A percentile compares a stretch with the other conserved stretches of the same genome.
Conservation (phyloP, 2,113 vertebrate genomes). For the Nesospiza acunhae region DNA sequence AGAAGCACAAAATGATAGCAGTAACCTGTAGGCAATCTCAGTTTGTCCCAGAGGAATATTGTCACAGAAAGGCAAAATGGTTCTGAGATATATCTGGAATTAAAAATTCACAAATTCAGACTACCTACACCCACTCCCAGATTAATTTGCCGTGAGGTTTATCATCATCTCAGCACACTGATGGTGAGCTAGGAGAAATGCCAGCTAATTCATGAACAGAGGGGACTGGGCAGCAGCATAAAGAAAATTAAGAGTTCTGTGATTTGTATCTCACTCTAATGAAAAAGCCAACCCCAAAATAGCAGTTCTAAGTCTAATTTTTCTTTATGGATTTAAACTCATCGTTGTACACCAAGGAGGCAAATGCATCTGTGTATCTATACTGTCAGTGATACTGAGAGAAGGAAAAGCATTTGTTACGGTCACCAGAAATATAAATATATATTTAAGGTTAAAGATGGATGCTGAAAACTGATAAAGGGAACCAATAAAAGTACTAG, state of each 20-base stretch:
- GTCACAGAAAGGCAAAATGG: neutral
- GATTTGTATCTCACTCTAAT: neutral
- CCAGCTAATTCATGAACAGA: neutral
- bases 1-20: neutral
- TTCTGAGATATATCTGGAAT: neutral
- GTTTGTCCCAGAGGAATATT: neutral
- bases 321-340: neutral
- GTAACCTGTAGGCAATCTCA: neutral
- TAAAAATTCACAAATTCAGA: conserved; percentile 1
- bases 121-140: neutral
- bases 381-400: neutral
- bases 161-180: neutral
- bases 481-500: neutral
- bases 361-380: neutral
- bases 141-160: neutral
- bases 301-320: neutral
- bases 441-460: neutral
- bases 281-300: neutral
- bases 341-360: neutral
- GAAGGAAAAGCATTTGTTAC: neutral
- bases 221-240: neutral
- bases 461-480: neutral
- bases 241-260: neutral
- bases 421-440: neutral
- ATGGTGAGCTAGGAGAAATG: neutral